Evolutionary conservation across 1,140 invertebrate species (phyloP), one percentile per base, ranked within the genome.

Genomic region (Orussus abietinus): DNA sequence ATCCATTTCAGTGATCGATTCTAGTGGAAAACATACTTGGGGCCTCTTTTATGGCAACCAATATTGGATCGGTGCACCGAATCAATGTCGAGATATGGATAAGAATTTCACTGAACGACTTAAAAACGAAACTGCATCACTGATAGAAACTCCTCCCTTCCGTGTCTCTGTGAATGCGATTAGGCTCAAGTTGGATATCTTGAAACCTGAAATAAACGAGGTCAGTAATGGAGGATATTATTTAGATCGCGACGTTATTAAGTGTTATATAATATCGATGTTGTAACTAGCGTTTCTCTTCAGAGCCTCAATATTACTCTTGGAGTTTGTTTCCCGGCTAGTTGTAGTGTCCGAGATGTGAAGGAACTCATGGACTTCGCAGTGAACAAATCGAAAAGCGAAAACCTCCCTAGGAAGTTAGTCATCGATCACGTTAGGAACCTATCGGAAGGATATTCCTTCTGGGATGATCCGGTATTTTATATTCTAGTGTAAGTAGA

Each of bases 1-100:
- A n/a, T n/a, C n/a, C n/a, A n/a, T 58, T 62, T 12, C 35, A 74
- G 69, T 69, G 51, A 29, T 56, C 5, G 69, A 74, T 39, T 56
- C 69, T 1, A 64, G 52, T 51, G 70, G 70, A 32, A 60, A 55
- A 38, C 51, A 59, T 34, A 43, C 48, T 1, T 60, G 57, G 25
- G 66, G 64, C 10, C 26, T 69, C 20, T 56, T 65, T 42, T 64
- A 57, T 26, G 65, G 59, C 7, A 66, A 62, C 28, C 50, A 41
- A 17, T 69, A 55, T 38, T 71, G 69, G 70, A 44, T 63, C 0
- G 70, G 70, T 10, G 55, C 60, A 5, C 47, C 55, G 4, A 53
- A 61, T 32, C 58, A 64, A 19, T 72, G 69, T 41, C 47, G 57
- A 26, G 43, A 60, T 28, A 54, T 68, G 36, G 36, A 43, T 11